Evolutionary conservation across 2,888 invertebrate genomes (phyloP).

Genomic region (Pachymerium ferrugineum): DNA sequence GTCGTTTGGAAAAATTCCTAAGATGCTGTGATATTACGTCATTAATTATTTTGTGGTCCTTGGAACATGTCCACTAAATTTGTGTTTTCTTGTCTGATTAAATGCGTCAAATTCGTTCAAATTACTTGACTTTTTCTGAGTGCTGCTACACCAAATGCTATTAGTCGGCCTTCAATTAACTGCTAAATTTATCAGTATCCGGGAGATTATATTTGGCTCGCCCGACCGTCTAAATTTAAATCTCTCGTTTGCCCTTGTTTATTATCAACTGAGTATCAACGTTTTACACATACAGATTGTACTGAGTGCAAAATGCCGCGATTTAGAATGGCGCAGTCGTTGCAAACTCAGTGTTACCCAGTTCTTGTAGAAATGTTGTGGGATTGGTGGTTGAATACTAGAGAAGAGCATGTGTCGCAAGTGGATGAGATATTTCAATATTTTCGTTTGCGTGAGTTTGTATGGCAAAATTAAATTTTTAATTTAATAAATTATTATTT

Average conservation of each 20-base stretch:
- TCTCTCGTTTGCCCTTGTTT: too few species aligned
- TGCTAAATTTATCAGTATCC: not conserved
- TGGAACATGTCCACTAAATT: not conserved
- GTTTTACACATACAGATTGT: too few species aligned
- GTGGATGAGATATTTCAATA: not conserved
- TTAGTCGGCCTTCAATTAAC: not conserved
- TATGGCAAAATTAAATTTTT: not conserved
- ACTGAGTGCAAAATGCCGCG: not conserved
- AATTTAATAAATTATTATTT: not conserved
- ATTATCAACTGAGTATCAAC: too few species aligned
- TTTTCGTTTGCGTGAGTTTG: not conserved
- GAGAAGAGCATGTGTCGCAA: not conserved
- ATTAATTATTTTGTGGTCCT: not conserved
- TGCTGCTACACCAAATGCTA: too few species aligned
- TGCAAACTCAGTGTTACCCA: not conserved
- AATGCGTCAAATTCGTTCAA: not conserved
- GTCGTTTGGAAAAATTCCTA: not conserved
- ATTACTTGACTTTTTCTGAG: not conserved
- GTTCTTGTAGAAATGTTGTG: not conserved
- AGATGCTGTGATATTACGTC: not conserved
- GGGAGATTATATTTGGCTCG: not conserved
- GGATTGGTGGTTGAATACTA: not conserved
- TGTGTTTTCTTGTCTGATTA: not conserved
- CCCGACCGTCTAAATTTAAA: not conserved
- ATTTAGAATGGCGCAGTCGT: not conserved